Conservation (phyloP, 2,888 invertebrate species). For the Scaptodrosophila latifasciaeformis region DNA sequence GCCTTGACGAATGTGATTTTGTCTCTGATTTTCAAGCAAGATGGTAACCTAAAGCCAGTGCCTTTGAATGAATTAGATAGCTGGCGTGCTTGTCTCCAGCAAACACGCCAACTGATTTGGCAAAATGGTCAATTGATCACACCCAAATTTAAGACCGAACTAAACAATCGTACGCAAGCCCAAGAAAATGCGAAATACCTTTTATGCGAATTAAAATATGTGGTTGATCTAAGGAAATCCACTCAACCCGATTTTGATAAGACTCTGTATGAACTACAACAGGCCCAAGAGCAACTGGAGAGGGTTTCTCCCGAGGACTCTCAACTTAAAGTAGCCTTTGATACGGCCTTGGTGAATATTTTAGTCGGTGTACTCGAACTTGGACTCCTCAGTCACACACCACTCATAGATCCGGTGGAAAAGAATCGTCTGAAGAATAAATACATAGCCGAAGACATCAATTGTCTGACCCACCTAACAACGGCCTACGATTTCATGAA, state of each 20-base stretch:
- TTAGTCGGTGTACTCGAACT: constrained; percentile 77
- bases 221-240: constrained; percentile 32
- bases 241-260: constrained; percentile 37
- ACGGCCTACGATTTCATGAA: constrained; percentile 77
- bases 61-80: constrained; percentile 65
- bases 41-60: constrained; percentile 65
- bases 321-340: constrained; percentile 18
- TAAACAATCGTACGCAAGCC: constrained; percentile 35
- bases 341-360: constrained; percentile 52
- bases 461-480: constrained; percentile 77
- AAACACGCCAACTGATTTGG: constrained; percentile 77
- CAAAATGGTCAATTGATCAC: constrained; percentile 72
- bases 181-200: constrained; percentile 53
- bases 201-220: constrained; percentile 60
- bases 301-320: constrained; percentile 33
- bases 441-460: constrained; percentile 83
- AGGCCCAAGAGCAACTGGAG: constrained; percentile 17
- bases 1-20: constrained; percentile 54
- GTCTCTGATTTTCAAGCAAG: constrained; percentile 54
- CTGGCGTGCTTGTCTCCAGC: constrained; percentile 63
- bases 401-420: constrained; percentile 88
- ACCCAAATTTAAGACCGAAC: constrained; percentile 27
- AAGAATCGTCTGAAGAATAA: constrained; percentile 84
- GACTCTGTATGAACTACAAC: constrained; percentile 27
- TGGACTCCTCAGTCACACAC: constrained; percentile 79